Conservation (phyloP, 2,113 vertebrate genomes). For the Microtus richardsoni region DNA sequence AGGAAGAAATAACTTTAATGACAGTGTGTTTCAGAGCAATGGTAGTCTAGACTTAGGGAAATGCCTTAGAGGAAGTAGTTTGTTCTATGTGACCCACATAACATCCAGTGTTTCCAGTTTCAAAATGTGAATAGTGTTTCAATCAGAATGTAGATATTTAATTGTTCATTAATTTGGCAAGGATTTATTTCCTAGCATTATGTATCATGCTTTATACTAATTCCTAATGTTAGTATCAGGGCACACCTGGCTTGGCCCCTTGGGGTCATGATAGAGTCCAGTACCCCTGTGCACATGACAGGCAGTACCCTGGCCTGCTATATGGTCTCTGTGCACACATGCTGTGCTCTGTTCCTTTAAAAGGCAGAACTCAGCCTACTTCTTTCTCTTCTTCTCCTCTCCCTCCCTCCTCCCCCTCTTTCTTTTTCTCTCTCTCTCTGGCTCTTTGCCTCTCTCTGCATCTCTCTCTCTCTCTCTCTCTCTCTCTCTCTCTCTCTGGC, state of each 20-base stretch:
- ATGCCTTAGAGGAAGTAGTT: background rate
- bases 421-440: no score
- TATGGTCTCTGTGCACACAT: no score
- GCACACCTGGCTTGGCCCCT: no score
- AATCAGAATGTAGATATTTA: background rate
- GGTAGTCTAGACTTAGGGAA: background rate
- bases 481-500: no score
- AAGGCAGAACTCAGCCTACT: no score
- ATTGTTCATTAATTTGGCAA: background rate
- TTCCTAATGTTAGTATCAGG: background rate
- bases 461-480: no score
- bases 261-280: no score
- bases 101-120: background rate
- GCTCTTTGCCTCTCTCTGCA: no score
- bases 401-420: fast-evolving
- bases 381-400: no score
- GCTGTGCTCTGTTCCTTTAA: no score
- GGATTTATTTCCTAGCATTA: background rate
- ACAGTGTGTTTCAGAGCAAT: constrained; percentile 17
- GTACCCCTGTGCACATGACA: no score
- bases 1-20: background rate
- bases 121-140: background rate
- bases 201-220: background rate
- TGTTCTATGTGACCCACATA: background rate
- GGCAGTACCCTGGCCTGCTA: no score